phyloP scores from a whole-genome alignment of 2,888 invertebrate genomes.

The Volucella inflata region DNA sequence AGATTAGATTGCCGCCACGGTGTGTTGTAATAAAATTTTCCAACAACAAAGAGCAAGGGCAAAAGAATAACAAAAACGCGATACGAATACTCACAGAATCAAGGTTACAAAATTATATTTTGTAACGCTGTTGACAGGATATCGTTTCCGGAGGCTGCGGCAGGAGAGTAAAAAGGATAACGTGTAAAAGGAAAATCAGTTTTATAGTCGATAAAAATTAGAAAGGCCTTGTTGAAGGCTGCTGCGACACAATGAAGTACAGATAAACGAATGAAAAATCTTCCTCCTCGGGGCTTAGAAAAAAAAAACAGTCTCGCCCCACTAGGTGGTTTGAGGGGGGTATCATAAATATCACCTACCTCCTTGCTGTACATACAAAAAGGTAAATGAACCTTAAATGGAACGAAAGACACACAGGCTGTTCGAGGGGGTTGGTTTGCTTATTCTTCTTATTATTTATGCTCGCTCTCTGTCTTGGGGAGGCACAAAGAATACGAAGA shows the following conservation, averaged over 20 bases:
- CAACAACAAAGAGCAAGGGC: not conserved
- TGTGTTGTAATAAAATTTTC: conserved; percentile 38
- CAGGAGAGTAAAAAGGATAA: not conserved
- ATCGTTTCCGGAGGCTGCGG: not conserved
- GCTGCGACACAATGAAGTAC: conserved; percentile 10
- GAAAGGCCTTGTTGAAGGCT: conserved; percentile 42
- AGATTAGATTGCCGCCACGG: conserved; percentile 49
- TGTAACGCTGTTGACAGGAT: conserved; percentile 17
- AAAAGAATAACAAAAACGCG: not conserved
- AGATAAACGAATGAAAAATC: conserved; percentile 23
- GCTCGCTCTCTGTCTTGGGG: conserved; percentile 19
- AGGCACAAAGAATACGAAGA: not conserved
- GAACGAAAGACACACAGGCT: conserved; percentile 38
- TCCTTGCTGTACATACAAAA: conserved; percentile 5
- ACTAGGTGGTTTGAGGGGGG: too few relatives aligned
- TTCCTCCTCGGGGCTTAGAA: conserved; percentile 33
- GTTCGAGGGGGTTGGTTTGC: conserved; percentile 1
- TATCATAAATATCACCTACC: not conserved
- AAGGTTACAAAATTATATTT: conserved; percentile 1
- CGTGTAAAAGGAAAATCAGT: conserved; percentile 6
- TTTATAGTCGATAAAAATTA: conserved; percentile 33
- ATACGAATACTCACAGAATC: too few relatives aligned
- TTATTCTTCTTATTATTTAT: conserved; percentile 36
- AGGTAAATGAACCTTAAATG: conserved; percentile 68
- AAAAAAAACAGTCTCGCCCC: not conserved